Conservation (phyloP, 1,140 invertebrate genomes). For the Drosophila obscura region DNA sequence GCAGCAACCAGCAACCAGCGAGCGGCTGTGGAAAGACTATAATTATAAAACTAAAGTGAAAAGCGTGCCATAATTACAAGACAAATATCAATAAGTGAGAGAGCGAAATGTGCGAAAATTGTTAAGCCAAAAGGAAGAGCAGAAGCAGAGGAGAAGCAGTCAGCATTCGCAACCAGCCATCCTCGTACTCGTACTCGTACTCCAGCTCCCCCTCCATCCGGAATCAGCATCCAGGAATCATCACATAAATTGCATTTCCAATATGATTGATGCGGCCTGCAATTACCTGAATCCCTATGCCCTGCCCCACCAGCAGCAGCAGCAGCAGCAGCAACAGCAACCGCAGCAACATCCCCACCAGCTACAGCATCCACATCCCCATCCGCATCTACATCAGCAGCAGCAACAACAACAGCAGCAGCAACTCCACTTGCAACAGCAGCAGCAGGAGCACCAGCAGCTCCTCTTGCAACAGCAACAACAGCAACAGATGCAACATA, state of each 20-base stretch:
- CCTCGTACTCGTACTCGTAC: too few relatives aligned
- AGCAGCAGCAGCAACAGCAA: conserved; percentile 44
- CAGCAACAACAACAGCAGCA: conserved; percentile 44
- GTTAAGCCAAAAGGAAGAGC: conserved; percentile 28
- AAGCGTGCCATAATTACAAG: conserved; percentile 71
- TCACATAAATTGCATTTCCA: conserved; percentile 37
- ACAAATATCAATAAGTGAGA: conserved; percentile 61
- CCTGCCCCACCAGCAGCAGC: conserved; percentile 42
- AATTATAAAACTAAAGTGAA: conserved; percentile 71
- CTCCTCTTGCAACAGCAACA: conserved; percentile 25
- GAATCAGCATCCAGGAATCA: conserved; percentile 11
- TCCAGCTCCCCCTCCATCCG: neutral
- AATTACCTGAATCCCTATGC: conserved; percentile 81
- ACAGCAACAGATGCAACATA: conserved; percentile 28
- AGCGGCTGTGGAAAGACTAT: conserved; percentile 40
- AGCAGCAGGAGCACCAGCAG: conserved; percentile 16
- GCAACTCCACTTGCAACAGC: conserved; percentile 22
- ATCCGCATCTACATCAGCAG: conserved; percentile 30
- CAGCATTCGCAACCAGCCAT: conserved; percentile 10
- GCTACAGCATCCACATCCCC: conserved; percentile 37
- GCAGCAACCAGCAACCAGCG: neutral
- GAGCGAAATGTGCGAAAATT: conserved; percentile 70
- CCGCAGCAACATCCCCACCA: conserved; percentile 49
- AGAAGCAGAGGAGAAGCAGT: conserved; percentile 10
- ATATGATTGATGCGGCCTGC: conserved; percentile 81